Base-by-base conservation (phyloP, 2,888 invertebrate genomes). In the Camponotus fellah region DNA sequence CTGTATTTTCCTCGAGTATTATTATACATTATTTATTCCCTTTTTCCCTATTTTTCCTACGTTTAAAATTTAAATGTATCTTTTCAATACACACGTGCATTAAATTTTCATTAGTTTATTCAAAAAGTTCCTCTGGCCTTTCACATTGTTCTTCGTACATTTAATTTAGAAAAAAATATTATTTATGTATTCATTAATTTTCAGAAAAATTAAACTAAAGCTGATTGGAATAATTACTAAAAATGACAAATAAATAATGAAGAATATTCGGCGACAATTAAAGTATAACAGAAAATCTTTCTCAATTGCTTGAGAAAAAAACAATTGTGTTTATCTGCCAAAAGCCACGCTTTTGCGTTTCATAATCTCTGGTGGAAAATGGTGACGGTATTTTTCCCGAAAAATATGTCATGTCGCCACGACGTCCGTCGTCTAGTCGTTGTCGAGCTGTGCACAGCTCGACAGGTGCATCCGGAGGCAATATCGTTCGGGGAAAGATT, bases 71-170 rank as follows among this genome's bases (percentile, higher is more conserved):
- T 34, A 46, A 49, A 60, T 43, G 12, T 49, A 80, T 17, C 72
- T 62, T 72, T 71, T 14, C 49, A 14, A 21, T 58, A 60, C 6
- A 26, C 14, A 14, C 10, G 8, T 32, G 46, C 62, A 77, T 58
- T 58, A 69, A 77, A 69, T 56, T 40, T 43, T n/a, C 32, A 77
- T 68, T 53, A 26, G 40, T 68, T 58, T 66, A n/a, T 32, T 69
- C 43, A 21, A 34, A 65, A 62, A 5, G 17, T 46, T 32, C 8
- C 56, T 77, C 40, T 14, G 12, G 10, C 34, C 46, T 68, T 68
- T 46, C 46, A 40, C 76, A 56, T 66, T 37, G 12, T 40, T 66
- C 32, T 66, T 17, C 14, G n/a, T 43, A 58, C 43, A 14, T 34
- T 12, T 68, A 77, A 37, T 65, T 56, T 9, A 10, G 10, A 34